A percentile compares a stretch with the other conserved stretches of the same genome.
Evolutionary conservation across 2,113 vertebrate genomes (phyloP).

Genomic region (Numida meleagris): DNA sequence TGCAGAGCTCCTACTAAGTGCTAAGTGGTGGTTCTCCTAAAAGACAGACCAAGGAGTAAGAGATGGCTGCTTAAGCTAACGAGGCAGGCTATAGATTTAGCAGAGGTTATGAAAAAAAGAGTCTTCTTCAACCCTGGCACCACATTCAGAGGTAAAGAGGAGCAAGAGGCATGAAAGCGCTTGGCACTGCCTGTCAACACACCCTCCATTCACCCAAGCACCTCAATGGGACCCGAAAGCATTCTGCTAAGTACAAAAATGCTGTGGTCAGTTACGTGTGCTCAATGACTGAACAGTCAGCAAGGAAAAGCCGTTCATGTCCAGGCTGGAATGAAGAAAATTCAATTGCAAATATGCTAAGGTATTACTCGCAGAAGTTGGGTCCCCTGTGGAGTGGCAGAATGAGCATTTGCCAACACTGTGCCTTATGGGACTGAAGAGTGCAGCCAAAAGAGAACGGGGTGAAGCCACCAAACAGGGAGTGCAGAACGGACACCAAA

Average conservation of each 20-base stretch:
- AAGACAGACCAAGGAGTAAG: not conserved
- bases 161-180: fast-evolving
- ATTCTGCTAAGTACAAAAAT: not conserved
- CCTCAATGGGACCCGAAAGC: not conserved
- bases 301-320: not conserved
- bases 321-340: conserved; percentile 47
- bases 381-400: not conserved
- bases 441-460: not conserved
- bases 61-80: not conserved
- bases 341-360: not conserved
- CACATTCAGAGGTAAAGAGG: not conserved
- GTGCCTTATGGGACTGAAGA: not conserved
- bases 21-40: not conserved
- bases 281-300: not conserved
- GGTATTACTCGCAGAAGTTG: not conserved
- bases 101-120: not conserved
- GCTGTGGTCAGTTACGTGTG: not conserved
- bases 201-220: not conserved
- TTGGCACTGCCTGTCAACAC: not conserved
- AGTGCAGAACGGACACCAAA: not conserved
- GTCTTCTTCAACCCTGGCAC: not conserved
- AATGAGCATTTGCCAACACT: not conserved
- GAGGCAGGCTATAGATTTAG: not conserved
- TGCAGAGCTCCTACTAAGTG: not conserved
- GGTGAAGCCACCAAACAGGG: not conserved